Evolutionary conservation across 1,140 invertebrate species (phyloP), one percentile per base, ranked within the genome.

Genomic region (Trachymyrmex cornetzi): DNA sequence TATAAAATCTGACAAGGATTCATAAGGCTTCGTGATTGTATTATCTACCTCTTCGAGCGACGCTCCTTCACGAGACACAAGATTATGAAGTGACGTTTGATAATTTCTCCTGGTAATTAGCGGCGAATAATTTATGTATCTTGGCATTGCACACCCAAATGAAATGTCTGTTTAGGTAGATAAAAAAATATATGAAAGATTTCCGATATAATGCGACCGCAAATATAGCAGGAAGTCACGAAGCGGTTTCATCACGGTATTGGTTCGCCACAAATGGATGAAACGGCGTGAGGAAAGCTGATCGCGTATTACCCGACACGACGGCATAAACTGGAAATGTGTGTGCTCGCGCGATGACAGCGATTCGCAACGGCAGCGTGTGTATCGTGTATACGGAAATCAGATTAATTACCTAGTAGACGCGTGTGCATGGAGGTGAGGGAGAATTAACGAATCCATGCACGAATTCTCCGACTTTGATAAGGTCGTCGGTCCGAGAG

Each of bases 371-470:
- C 48, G 67, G 59, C 48, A 59, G 66, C 22, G 14, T 30, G 34
- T 86, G 48, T 82, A 90, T 87, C 86, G 82, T 71, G 72, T 53
- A 27, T 19, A 85, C 63, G 64, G 69, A 87, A 89, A 92, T 92
- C 87, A 91, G 77, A 92, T 92, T 91, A 91, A 92, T 92, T 90
- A 92, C 61, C 44, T 67, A 90, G 55, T 87, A 69, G 24, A 55
- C 24, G 77, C 34, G 66, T 66, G n/a, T n/a, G 24, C 50, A 59
- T 44, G 14, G 53, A 30, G 34, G 16, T 6, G 27, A 34, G 34
- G 12, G 50, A n/a, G 55, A 61, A 66, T 81, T 77, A 92, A 91
- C 82, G 89, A 75, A 88, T 85, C 53, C 50, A 63, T 27, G 75
- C 87, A 91, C 87, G 89, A 90, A 89, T 87, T 44, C 84, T 66